Evolutionary conservation across 1,140 invertebrate genomes (phyloP).

Genomic region (Trichonephila clavipes): DNA sequence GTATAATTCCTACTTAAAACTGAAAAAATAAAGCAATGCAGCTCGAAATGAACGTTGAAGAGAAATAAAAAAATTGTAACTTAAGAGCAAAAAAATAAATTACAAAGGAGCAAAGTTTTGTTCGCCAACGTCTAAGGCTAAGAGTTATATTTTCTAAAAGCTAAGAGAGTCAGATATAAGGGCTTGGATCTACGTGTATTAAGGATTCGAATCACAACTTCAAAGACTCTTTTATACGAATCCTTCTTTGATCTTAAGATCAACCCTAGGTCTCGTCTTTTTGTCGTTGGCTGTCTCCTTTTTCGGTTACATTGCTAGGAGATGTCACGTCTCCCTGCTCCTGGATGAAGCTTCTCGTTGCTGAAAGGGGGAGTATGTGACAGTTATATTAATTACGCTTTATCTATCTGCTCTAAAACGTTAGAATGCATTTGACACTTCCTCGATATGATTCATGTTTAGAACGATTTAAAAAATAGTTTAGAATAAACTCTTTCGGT

Average conservation of each 20-base stretch:
- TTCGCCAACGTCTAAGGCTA: not conserved
- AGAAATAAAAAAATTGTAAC: not conserved
- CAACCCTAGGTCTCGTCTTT: slow-evolving; percentile 5
- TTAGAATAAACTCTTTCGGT: not conserved
- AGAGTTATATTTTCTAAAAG: slow-evolving; percentile 29
- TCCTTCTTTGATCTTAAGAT: slow-evolving; percentile 8
- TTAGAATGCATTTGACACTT: not conserved
- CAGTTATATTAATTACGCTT: slow-evolving; percentile 48
- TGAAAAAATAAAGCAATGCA: not conserved
- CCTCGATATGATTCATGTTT: slow-evolving; percentile 14
- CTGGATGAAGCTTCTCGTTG: not conserved
- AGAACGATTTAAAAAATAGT: not conserved
- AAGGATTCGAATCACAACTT: slow-evolving; percentile 40
- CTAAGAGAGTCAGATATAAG: slow-evolving; percentile 6
- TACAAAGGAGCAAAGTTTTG: slow-evolving; percentile 9
- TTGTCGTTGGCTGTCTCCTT: not conserved
- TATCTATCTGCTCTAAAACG: not conserved
- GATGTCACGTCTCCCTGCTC: not conserved
- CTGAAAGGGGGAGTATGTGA: not conserved
- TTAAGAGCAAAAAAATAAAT: not conserved
- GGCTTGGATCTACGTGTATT: slow-evolving; percentile 19
- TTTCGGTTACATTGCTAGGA: not conserved
- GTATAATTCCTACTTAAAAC: not conserved
- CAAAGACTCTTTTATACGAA: not conserved
- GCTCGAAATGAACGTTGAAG: not conserved